Conservation (phyloP, 1,140 invertebrate species). For the Philaenus spumarius region DNA sequence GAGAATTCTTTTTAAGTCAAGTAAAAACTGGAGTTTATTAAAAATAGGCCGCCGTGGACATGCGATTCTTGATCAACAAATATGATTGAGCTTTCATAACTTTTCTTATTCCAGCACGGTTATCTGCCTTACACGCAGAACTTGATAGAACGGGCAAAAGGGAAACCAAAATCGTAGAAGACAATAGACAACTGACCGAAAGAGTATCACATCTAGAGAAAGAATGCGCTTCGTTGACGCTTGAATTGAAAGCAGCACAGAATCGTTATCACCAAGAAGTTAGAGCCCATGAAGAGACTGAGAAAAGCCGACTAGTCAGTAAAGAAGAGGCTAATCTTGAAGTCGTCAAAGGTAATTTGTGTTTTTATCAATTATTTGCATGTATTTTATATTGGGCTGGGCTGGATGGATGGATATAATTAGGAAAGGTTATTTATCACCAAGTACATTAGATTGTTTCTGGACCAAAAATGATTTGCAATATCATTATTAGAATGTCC, state of each 20-base stretch:
- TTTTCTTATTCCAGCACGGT: constrained; percentile 37
- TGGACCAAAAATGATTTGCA: too few relatives aligned
- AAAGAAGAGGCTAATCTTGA: constrained; percentile 87
- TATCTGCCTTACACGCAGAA: constrained; percentile 59
- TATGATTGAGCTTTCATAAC: not conserved
- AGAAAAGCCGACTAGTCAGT: constrained; percentile 70
- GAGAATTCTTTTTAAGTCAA: too few relatives aligned
- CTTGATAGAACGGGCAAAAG: constrained; percentile 62
- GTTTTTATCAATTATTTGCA: too few relatives aligned
- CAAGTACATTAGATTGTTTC: too few relatives aligned
- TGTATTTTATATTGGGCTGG: too few relatives aligned
- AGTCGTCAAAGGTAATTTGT: constrained; percentile 76
- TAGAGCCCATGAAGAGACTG: constrained; percentile 81
- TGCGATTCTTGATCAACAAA: too few relatives aligned
- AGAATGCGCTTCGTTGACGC: constrained; percentile 73
- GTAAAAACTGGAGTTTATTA: too few relatives aligned
- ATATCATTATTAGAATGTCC: too few relatives aligned
- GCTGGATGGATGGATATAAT: too few relatives aligned
- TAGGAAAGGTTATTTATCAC: too few relatives aligned
- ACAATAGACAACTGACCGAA: constrained; percentile 72
- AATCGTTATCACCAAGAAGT: constrained; percentile 85
- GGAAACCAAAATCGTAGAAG: constrained; percentile 62
- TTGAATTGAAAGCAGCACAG: constrained; percentile 82
- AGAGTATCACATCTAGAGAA: constrained; percentile 81
- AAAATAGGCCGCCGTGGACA: too few relatives aligned